A percentile compares a stretch with the other conserved stretches of the same genome.
Conservation (phyloP, 2,113 vertebrate genomes). For the Ciconia maguari region DNA sequence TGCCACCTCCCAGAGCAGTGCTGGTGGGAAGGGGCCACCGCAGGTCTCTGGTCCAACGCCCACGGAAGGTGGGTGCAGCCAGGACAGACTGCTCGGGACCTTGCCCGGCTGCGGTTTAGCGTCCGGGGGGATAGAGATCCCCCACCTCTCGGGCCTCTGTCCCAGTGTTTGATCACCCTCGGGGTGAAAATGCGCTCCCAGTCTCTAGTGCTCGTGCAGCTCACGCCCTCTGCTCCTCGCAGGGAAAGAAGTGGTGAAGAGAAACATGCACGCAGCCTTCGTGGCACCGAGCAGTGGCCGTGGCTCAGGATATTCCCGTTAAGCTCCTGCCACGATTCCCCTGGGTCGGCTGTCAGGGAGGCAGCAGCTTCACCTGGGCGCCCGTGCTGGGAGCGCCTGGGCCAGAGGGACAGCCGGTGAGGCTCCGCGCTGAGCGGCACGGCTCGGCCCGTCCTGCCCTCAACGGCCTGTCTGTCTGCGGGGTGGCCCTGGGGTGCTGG, state of each 20-base stretch:
- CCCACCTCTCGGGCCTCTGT: neutral
- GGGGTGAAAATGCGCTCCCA: neutral
- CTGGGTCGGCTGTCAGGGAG: neutral
- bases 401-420: neutral
- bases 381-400: neutral
- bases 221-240: neutral
- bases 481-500: neutral
- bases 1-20: neutral
- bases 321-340: neutral
- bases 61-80: neutral
- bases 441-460: neutral
- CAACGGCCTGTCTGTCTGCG: fast-evolving
- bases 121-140: no score
- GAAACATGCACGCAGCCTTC: neutral
- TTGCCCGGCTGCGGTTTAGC: neutral
- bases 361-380: neutral
- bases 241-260: neutral
- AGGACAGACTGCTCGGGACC: neutral
- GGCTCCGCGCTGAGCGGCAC: neutral
- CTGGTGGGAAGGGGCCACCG: fast-evolving
- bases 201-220: neutral
- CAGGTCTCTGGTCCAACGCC: neutral
- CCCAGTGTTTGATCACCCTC: neutral
- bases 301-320: neutral
- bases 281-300: fast-evolving